These are phyloP conservation scores for Meiosimyza platycephala DNA, from an alignment of 2,888 invertebrate species.

Conservation along the genomic window DNA sequence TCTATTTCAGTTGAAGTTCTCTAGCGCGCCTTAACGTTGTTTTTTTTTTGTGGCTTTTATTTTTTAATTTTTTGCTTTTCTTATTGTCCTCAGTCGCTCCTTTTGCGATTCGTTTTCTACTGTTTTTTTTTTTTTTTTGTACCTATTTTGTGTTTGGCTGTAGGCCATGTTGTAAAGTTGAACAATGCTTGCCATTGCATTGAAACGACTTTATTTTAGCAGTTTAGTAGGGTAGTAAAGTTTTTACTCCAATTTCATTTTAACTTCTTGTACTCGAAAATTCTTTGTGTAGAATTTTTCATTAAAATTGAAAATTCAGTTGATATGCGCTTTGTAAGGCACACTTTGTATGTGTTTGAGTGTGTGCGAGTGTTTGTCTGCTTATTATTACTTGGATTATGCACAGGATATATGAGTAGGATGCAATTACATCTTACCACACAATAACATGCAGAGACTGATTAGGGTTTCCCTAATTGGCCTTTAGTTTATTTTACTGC, in stretches of 20 bases:
- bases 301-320: conserved; percentile 13
- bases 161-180: not conserved
- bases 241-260: conserved; percentile 13
- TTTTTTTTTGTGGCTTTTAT: not conserved
- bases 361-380: conserved; percentile 32
- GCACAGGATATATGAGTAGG: not conserved
- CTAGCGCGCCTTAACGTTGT: not conserved
- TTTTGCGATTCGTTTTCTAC: not conserved
- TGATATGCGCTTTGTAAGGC: conserved; percentile 21
- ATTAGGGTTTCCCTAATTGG: not conserved
- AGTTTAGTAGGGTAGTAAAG: not conserved
- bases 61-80: not conserved
- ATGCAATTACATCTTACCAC: not conserved
- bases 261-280: not conserved
- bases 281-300: too few species aligned
- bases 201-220: conserved; percentile 27
- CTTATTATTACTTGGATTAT: conserved; percentile 8
- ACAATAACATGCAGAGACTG: too few species aligned
- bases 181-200: conserved; percentile 19
- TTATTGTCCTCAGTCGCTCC: not conserved
- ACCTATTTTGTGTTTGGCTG: not conserved
- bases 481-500: too few species aligned
- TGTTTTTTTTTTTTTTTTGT: not conserved
- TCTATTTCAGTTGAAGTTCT: conserved; percentile 1
- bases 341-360: conserved; percentile 16